Evolutionary conservation across 2,113 vertebrate species (phyloP).

Genomic region (Ailuropoda melanoleuca): DNA sequence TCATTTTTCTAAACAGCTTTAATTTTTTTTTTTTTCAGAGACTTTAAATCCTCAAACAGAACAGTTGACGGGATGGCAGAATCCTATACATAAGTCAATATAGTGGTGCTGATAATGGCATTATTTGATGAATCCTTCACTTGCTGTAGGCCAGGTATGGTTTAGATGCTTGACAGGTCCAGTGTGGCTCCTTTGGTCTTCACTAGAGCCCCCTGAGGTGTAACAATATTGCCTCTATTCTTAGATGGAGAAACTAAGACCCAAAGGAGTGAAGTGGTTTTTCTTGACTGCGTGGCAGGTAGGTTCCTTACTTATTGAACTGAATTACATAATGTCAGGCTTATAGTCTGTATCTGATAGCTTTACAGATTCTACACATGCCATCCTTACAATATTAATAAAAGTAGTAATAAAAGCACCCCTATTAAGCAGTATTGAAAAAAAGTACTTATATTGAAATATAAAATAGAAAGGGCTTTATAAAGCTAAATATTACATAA

Average conservation of each 20-base stretch:
- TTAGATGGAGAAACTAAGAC: neutral
- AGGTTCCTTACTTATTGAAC: neutral
- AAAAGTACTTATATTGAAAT: neutral
- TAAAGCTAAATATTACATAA: neutral
- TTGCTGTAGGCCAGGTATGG: neutral
- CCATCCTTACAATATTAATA: neutral
- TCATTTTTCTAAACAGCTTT: neutral
- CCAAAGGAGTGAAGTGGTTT: neutral
- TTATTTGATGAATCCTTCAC: neutral
- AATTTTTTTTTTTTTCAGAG: neutral
- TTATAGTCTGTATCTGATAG: neutral
- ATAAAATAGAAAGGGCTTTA: neutral
- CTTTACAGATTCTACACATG: neutral
- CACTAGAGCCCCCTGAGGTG: neutral
- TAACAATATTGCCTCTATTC: neutral
- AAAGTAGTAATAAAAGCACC: neutral
- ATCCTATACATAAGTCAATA: neutral
- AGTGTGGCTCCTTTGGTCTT: neutral
- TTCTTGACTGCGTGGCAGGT: too few relatives aligned
- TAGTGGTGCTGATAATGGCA: neutral
- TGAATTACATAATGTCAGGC: neutral
- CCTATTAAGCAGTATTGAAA: neutral
- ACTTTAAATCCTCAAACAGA: neutral
- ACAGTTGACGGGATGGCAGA: neutral
- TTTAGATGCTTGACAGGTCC: neutral